Evolutionary conservation across 2,888 invertebrate species (phyloP), one percentile per base, ranked within the genome.

Genomic region (Anthophora plumipes): DNA sequence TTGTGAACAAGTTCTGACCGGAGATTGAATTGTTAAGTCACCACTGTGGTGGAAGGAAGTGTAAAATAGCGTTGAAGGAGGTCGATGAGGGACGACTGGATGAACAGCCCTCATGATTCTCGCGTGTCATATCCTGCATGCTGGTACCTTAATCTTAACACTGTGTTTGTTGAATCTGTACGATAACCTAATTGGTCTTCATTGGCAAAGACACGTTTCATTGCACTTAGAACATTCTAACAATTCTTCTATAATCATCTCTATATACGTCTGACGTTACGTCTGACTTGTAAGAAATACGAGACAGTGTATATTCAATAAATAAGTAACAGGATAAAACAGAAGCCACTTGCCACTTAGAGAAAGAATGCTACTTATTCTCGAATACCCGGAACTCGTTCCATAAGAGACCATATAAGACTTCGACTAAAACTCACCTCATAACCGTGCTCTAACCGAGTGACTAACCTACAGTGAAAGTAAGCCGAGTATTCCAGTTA

Each of bases 391-490:
- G 20, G 11, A 68, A 66, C 50, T 52, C 8, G 6, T n/a, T 20
- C 1, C 9, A 2, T 50, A 39, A 43, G 43, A 43, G 31, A 14
- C 55, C 31, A 43, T 9, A 14, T 37, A 64, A n/a, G 14, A 64
- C 31, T 31, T 14, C 17, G 22, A 25, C 48, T 12, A 8, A 25
- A 55, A 43, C 31, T 43, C 55, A 46, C 43, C 68, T 55, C 17
- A 20, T 9, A n/a, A 31, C 41, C 14, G 55, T 20, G 6, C 14
- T 31, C 31, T n/a, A 14, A 31, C 9, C 68, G 55, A 68, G 31
- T 68, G 68, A 68, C 68, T 68, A 68, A 68, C 43, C 59, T 55
- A 25, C 68, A 31, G 68, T 68, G 55, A 68, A 68, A 68, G 68
- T 68, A 20, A 68, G 1, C 14, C 41, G 12, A 25, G 41, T 67